phyloP scores from a whole-genome alignment of 2,888 invertebrate genomes.

The Tetragonula carbonaria region DNA sequence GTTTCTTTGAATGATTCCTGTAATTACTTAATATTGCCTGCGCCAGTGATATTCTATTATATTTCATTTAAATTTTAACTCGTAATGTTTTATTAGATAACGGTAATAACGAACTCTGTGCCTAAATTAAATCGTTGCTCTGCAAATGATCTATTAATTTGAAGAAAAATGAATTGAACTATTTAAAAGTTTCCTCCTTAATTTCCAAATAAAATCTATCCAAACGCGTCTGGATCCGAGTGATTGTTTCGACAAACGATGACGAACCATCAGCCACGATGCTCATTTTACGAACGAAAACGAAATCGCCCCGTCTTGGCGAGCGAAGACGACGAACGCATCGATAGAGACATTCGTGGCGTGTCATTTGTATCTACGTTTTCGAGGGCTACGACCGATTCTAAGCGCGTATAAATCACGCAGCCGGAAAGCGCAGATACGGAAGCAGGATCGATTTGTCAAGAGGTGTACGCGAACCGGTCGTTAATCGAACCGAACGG shows the following conservation, averaged over 20 bases:
- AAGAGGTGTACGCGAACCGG: slow-evolving; percentile 43
- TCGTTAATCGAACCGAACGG: slow-evolving; percentile 50
- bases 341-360: slow-evolving; percentile 34
- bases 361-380: slow-evolving; percentile 45
- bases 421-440: slow-evolving; percentile 25
- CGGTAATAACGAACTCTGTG: too few relatives aligned
- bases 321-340: background rate
- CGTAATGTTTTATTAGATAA: too few relatives aligned
- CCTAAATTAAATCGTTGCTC: too few relatives aligned
- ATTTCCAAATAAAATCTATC: too few relatives aligned
- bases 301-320: background rate
- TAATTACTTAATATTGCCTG: too few relatives aligned
- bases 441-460: slow-evolving; percentile 58
- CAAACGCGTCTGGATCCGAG: too few relatives aligned
- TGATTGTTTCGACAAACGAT: too few relatives aligned
- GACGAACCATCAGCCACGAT: background rate
- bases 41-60: too few relatives aligned
- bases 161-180: too few relatives aligned
- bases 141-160: too few relatives aligned
- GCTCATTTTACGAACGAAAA: slow-evolving; percentile 9
- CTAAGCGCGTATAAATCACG: slow-evolving; percentile 49
- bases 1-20: background rate
- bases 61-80: too few relatives aligned
- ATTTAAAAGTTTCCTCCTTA: too few relatives aligned
- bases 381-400: slow-evolving; percentile 1